These are phyloP conservation scores for Danio aesculapii DNA, from an alignment of 2,797 vertebrate species.

Conservation along the genomic window DNA sequence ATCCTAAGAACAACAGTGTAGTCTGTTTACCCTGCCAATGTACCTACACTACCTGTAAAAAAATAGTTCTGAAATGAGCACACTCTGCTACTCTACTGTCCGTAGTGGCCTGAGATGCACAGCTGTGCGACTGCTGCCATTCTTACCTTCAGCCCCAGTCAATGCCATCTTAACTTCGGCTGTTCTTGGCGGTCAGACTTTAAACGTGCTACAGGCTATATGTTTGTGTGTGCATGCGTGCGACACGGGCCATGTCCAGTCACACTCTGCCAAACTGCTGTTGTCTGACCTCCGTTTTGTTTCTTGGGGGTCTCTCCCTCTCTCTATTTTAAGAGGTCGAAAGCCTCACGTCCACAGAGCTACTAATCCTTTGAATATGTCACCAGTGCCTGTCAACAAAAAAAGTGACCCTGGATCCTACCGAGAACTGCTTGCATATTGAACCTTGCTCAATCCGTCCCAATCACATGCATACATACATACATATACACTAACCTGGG, in stretches of 20 bases:
- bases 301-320: constrained; percentile 61
- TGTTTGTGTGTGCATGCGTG: constrained; percentile 37
- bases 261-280: constrained; percentile 56
- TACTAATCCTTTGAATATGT: constrained; percentile 71
- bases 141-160: constrained; percentile 71
- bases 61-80: neutral
- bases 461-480: neutral
- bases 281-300: constrained; percentile 58
- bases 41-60: constrained; percentile 1
- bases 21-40: neutral
- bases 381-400: constrained; percentile 66
- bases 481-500: neutral
- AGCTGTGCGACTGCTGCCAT: neutral
- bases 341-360: constrained; percentile 66
- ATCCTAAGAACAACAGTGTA: neutral
- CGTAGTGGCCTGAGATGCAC: neutral
- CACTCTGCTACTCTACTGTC: neutral
- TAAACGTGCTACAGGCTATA: neutral
- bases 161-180: constrained; percentile 61
- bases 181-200: constrained; percentile 19
- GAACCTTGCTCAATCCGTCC: neutral
- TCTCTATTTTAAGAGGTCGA: constrained; percentile 73
- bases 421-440: constrained; percentile 2
- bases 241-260: constrained; percentile 50
- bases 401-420: constrained; percentile 37